Conservation (phyloP, 2,888 invertebrate genomes). For the Ophraella communa region DNA sequence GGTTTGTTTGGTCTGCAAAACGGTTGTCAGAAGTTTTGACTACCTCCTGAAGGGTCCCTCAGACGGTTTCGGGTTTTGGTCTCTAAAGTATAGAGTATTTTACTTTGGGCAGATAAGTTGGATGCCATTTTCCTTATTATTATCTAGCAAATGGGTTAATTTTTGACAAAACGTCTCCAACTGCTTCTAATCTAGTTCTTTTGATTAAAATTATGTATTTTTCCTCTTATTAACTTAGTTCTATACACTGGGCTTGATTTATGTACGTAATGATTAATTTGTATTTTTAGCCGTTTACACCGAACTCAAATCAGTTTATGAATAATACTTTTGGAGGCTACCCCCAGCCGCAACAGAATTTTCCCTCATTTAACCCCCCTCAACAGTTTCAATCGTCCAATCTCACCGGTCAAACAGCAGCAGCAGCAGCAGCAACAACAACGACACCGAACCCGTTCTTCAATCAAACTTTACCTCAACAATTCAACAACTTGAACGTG, state of each 20-base stretch:
- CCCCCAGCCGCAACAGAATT: slow-evolving; percentile 15
- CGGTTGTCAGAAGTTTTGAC: too few species aligned
- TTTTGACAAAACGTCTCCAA: too few species aligned
- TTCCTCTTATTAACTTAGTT: background rate
- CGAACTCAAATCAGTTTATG: background rate
- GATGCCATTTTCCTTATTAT: too few species aligned
- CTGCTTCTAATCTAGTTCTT: too few species aligned
- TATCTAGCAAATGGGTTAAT: too few species aligned
- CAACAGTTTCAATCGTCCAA: slow-evolving; percentile 7
- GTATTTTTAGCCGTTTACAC: background rate
- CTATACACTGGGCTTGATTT: background rate
- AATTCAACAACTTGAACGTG: slow-evolving; percentile 62
- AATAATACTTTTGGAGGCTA: slow-evolving; percentile 25
- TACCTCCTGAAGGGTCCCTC: too few species aligned
- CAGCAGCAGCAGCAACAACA: too few species aligned
- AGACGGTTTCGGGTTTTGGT: too few species aligned
- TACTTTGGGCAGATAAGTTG: too few species aligned
- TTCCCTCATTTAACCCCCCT: slow-evolving; percentile 7
- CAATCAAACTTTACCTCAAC: slow-evolving; percentile 59
- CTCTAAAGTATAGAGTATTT: too few species aligned
- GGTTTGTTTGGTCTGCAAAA: too few species aligned
- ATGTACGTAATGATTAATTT: background rate
- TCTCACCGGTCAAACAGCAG: slow-evolving; percentile 1
- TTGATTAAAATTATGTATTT: too few species aligned
- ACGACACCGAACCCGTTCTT: slow-evolving; percentile 54